A percentile compares a stretch with the other conserved stretches of the same genome.
Conservation (phyloP, 2,113 vertebrate genomes). For the Mirza zaza region DNA sequence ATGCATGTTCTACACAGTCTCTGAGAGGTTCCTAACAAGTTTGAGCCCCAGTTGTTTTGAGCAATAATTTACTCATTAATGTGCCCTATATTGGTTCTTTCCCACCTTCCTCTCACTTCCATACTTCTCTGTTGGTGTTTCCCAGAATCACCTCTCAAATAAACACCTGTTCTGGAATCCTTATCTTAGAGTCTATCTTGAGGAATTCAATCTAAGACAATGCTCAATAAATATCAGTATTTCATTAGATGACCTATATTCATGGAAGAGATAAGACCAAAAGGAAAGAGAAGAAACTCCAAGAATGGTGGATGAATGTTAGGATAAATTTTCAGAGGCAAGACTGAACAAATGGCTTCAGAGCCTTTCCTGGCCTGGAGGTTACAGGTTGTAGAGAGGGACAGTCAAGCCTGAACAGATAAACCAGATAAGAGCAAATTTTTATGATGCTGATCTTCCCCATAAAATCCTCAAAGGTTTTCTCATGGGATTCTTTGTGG, state of each 20-base stretch:
- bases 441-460: neutral
- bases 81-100: neutral
- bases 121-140: neutral
- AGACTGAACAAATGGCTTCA: neutral
- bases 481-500: neutral
- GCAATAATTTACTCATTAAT: neutral
- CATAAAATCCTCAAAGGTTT: neutral
- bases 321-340: neutral
- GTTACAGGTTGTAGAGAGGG: neutral
- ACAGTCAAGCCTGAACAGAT: neutral
- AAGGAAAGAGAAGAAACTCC: neutral
- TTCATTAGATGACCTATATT: conserved; percentile 1
- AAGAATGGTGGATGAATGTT: neutral
- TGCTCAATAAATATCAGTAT: neutral
- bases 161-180: neutral
- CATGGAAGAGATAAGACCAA: neutral
- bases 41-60: neutral
- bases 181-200: neutral
- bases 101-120: neutral
- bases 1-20: neutral
- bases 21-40: neutral
- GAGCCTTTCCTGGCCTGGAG: neutral
- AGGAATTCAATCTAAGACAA: neutral
- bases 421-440: neutral
- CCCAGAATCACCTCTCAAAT: neutral